Percentiles rank a stretch among this genome's conserved stretches.
phyloP scores from a whole-genome alignment of 2,888 invertebrate genomes.

The Esperia sulphurella region DNA sequence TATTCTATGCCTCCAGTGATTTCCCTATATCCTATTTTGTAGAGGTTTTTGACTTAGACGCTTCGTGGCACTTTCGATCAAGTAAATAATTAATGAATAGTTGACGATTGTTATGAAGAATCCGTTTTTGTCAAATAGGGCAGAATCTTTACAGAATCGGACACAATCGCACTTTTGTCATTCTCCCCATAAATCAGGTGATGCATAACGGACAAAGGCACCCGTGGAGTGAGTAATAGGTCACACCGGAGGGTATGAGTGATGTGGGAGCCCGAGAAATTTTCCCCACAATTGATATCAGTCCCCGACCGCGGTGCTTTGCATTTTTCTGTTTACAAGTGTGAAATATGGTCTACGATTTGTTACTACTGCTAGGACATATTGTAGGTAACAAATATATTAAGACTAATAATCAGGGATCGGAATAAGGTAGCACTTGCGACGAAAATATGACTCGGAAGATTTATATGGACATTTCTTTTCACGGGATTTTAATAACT shows the following conservation, averaged over 20 bases:
- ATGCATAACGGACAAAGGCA: constrained; percentile 19
- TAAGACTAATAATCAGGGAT: too few species aligned
- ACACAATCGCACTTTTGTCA: constrained; percentile 24
- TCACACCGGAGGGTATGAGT: constrained; percentile 25
- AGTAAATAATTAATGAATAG: too few species aligned
- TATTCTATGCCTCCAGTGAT: too few species aligned
- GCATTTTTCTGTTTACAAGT: constrained; percentile 8
- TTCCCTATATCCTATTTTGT: too few species aligned
- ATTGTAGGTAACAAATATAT: not conserved
- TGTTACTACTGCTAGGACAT: not conserved
- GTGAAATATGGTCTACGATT: constrained; percentile 5
- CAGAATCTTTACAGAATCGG: not conserved
- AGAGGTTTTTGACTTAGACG: too few species aligned
- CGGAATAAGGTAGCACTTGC: too few species aligned
- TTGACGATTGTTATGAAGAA: too few species aligned
- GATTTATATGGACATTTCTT: too few species aligned
- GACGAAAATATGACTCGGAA: too few species aligned
- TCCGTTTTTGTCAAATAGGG: not conserved
- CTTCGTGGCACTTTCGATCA: too few species aligned
- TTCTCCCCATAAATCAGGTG: constrained; percentile 22
- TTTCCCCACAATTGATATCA: constrained; percentile 23
- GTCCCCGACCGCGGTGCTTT: constrained; percentile 2
- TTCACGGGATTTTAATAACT: too few species aligned
- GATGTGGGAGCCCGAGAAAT: constrained; percentile 21
- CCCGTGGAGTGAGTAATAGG: constrained; percentile 27